These are phyloP conservation scores for Odontocerum albicorne DNA, from an alignment of 2,888 invertebrate species.

Conservation along the genomic window DNA sequence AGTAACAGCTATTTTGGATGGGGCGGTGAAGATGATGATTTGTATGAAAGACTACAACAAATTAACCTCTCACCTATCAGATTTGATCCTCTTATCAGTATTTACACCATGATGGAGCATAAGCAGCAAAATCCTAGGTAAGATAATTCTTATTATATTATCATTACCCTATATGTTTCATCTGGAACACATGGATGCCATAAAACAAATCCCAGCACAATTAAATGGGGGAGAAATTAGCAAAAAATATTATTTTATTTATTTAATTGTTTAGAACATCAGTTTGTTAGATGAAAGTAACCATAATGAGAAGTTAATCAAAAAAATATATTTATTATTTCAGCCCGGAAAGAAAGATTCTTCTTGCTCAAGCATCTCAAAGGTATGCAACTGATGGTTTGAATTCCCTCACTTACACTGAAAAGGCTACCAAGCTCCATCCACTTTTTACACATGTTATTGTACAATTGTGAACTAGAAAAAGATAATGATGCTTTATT, in stretches of 20 bases:
- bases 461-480: constrained; percentile 57
- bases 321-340: constrained; percentile 39
- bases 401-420: constrained; percentile 60
- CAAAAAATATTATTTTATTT: no score
- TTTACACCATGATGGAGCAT: constrained; percentile 69
- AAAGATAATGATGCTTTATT: no score
- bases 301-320: no score
- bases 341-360: constrained; percentile 53
- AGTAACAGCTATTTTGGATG: constrained; percentile 82
- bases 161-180: no score
- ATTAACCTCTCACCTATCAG: constrained; percentile 60
- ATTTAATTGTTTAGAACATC: no score
- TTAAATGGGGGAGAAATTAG: no score
- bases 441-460: constrained; percentile 65
- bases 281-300: no score
- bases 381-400: constrained; percentile 63
- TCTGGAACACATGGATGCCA: no score
- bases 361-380: constrained; percentile 51
- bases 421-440: constrained; percentile 58
- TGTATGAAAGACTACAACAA: constrained; percentile 60
- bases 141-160: not conserved
- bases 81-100: constrained; percentile 67
- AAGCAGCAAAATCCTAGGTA: constrained; percentile 8
- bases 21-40: constrained; percentile 90
- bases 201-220: no score